Conservation (phyloP, 2,888 invertebrate genomes). For the Nymphalis urticae region DNA sequence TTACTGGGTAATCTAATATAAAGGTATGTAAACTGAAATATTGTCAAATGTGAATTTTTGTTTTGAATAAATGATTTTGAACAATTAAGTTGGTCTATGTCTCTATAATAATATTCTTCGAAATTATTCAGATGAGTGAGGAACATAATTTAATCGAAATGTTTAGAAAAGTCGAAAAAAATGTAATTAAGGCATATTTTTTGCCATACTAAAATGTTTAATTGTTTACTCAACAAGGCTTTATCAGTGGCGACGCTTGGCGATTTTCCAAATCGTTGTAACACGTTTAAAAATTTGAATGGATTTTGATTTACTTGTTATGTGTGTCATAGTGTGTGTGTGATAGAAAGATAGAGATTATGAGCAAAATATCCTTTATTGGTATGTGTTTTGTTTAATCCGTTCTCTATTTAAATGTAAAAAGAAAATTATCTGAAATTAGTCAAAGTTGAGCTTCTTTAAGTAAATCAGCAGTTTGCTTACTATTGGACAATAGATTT, state of each 20-base stretch:
- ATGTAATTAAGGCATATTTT: slow-evolving; percentile 49
- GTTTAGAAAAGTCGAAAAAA: slow-evolving; percentile 49
- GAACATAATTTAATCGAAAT: slow-evolving; percentile 51
- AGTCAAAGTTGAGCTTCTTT: no score
- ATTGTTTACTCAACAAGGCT: slow-evolving; percentile 45
- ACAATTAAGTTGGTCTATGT: slow-evolving; percentile 23
- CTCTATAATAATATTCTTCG: slow-evolving; percentile 9
- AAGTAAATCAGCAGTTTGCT: no score
- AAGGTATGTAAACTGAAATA: no score
- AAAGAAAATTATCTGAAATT: no score
- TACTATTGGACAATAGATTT: no score
- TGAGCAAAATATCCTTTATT: no score
- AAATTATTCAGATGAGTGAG: slow-evolving; percentile 18
- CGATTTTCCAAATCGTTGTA: slow-evolving; percentile 51
- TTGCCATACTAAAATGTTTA: slow-evolving; percentile 49
- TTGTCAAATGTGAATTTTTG: not conserved
- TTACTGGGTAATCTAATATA: no score
- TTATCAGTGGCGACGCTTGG: slow-evolving; percentile 57
- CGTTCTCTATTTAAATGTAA: no score
- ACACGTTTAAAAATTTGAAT: slow-evolving; percentile 6
- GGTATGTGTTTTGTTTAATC: no score
- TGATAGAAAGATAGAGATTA: no score
- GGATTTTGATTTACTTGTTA: not conserved
- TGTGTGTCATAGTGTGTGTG: not conserved
- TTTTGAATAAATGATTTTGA: not conserved